phyloP scores from a whole-genome alignment of 2,888 invertebrate species.

The Cheilosia scutellata region DNA sequence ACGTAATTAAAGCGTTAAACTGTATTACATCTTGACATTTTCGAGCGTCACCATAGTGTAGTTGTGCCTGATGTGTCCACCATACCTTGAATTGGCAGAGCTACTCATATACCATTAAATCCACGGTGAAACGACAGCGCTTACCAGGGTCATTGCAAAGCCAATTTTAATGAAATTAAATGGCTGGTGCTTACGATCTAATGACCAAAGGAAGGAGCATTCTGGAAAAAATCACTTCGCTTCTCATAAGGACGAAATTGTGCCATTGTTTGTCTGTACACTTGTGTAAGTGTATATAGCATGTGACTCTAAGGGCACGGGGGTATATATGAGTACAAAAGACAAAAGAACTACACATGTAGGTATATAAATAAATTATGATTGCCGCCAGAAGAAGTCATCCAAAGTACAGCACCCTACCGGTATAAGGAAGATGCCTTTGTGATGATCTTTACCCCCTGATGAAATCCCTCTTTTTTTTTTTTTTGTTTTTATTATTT shows the following conservation, averaged over 20 bases:
- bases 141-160: slow-evolving; percentile 62
- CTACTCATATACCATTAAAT: slow-evolving; percentile 61
- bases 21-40: slow-evolving; percentile 49
- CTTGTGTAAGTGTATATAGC: slow-evolving; percentile 1
- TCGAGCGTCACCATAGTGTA: slow-evolving; percentile 20
- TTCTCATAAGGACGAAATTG: slow-evolving; percentile 58
- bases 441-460: slow-evolving; percentile 65
- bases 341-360: slow-evolving; percentile 14
- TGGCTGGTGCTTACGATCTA: slow-evolving; percentile 73
- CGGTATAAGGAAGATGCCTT: slow-evolving; percentile 23
- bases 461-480: slow-evolving; percentile 56
- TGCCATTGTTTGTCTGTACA: slow-evolving; percentile 43
- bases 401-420: slow-evolving; percentile 60
- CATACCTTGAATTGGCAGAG: slow-evolving; percentile 16
- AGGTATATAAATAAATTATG: slow-evolving; percentile 57
- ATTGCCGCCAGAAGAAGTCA: slow-evolving; percentile 54
- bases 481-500: slow-evolving; percentile 51
- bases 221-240: slow-evolving; percentile 38
- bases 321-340: slow-evolving; percentile 4
- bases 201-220: slow-evolving; percentile 67
- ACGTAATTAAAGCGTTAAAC: slow-evolving; percentile 68
- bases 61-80: slow-evolving; percentile 37
- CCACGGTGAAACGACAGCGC: slow-evolving; percentile 57
- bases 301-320: slow-evolving; percentile 21
- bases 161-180: slow-evolving; percentile 76